These are phyloP conservation scores for Metopolophium dirhodum DNA, from an alignment of 1,140 invertebrate species.

Conservation along the genomic window DNA sequence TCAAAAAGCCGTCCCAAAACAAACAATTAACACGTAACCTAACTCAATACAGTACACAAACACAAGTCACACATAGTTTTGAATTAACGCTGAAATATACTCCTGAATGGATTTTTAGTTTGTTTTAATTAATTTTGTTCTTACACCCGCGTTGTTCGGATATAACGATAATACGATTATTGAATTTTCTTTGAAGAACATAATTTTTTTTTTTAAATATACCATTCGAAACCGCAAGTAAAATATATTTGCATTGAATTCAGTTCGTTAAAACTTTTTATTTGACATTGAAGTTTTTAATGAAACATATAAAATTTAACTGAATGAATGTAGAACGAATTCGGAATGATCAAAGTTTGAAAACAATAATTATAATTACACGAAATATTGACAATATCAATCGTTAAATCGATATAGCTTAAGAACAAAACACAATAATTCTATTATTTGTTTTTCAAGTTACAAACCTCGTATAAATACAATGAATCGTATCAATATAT, in stretches of 20 bases:
- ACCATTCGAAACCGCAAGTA: background rate
- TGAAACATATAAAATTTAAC: background rate
- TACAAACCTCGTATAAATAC: no score
- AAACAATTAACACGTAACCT: background rate
- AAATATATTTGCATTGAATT: background rate
- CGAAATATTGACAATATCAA: background rate
- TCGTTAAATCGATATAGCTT: background rate
- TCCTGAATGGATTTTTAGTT: background rate
- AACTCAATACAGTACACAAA: background rate
- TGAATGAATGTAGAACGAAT: background rate
- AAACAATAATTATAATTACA: background rate
- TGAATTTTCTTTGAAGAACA: background rate
- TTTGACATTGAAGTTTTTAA: background rate
- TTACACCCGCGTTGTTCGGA: background rate
- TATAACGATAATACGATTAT: background rate
- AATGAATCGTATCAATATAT: background rate
- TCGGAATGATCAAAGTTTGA: background rate
- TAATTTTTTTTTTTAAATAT: background rate
- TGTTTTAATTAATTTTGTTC: conserved; percentile 22
- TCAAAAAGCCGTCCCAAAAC: background rate
- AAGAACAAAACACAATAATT: background rate
- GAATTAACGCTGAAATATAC: background rate
- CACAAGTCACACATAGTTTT: background rate
- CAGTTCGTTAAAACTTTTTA: conserved; percentile 10
- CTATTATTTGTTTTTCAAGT: no score